A percentile compares a stretch with the other conserved stretches of the same genome.
Conservation (phyloP, 1,140 invertebrate genomes). For the Drosophila watanabei region DNA sequence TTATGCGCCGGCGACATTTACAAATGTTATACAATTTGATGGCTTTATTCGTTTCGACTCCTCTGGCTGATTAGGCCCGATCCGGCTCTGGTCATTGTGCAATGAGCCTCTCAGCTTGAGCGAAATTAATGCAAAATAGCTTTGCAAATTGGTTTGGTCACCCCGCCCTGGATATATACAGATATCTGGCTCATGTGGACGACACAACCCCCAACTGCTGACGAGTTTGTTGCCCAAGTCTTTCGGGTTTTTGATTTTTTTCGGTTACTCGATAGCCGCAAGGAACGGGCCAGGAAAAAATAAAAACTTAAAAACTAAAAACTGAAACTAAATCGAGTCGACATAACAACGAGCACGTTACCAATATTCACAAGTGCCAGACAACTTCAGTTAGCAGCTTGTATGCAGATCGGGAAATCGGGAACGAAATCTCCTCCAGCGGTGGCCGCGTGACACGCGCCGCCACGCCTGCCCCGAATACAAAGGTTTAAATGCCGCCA, state of each 20-base stretch:
- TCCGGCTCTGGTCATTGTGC: slow-evolving; percentile 38
- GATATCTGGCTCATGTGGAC: slow-evolving; percentile 15
- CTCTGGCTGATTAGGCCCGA: slow-evolving; percentile 30
- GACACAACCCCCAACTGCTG: slow-evolving; percentile 63
- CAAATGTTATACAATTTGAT: slow-evolving; percentile 62
- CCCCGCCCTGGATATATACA: slow-evolving; percentile 41
- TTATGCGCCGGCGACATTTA: slow-evolving; percentile 59
- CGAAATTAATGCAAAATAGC: slow-evolving; percentile 46
- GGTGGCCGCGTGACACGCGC: slow-evolving; percentile 31
- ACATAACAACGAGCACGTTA: slow-evolving; percentile 64
- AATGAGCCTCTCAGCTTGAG: slow-evolving; percentile 17
- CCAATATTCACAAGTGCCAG: slow-evolving; percentile 51
- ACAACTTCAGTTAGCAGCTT: slow-evolving; percentile 48
- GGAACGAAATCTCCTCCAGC: slow-evolving; percentile 3
- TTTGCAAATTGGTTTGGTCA: slow-evolving; percentile 31
- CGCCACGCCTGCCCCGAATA: slow-evolving; percentile 2
- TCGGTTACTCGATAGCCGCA: slow-evolving; percentile 52
- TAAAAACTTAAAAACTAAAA: slow-evolving; percentile 24
- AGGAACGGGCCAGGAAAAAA: slow-evolving; percentile 19
- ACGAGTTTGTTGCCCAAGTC: slow-evolving; percentile 73
- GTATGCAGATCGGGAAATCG: slow-evolving; percentile 46
- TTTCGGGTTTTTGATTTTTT: slow-evolving; percentile 54
- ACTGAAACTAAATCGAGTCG: slow-evolving; percentile 74
- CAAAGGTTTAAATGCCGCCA: slow-evolving; percentile 50
- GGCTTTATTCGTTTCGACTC: slow-evolving; percentile 21